phyloP scores from a whole-genome alignment of 1,140 invertebrate genomes.

The Rhopalosiphum maidis region DNA sequence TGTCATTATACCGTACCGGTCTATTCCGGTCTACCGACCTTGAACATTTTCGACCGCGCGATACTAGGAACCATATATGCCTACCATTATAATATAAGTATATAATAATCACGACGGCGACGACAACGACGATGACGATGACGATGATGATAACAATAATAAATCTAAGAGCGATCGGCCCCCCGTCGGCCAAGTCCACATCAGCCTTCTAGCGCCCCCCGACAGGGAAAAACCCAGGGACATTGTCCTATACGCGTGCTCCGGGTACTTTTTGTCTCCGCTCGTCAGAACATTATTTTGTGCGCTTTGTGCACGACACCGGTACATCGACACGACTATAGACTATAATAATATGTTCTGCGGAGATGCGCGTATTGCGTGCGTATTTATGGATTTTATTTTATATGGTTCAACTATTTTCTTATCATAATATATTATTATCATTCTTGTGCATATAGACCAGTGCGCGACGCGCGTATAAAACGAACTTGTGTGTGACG shows the following conservation, averaged over 20 bases:
- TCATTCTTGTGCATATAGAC: too few relatives aligned
- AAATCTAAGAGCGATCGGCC: background rate
- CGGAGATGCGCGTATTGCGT: background rate
- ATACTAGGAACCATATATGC: background rate
- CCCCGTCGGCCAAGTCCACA: background rate
- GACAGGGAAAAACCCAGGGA: background rate
- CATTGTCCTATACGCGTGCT: background rate
- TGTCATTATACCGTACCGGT: conserved; percentile 8
- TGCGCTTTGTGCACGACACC: background rate
- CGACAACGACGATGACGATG: too few relatives aligned
- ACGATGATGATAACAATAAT: background rate
- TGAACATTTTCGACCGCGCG: background rate
- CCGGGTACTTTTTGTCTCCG: background rate
- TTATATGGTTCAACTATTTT: background rate
- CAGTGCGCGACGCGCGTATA: too few relatives aligned
- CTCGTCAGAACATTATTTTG: background rate
- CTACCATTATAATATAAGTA: background rate
- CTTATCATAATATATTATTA: too few relatives aligned
- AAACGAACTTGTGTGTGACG: too few relatives aligned
- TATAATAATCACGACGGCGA: too few relatives aligned
- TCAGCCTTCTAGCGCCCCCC: conserved; percentile 21
- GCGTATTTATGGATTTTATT: background rate
- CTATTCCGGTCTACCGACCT: conserved; percentile 28
- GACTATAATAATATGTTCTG: background rate
- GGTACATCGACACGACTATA: background rate